phyloP scores from a whole-genome alignment of 2,888 invertebrate species.

The Hanleya hanleyi region DNA sequence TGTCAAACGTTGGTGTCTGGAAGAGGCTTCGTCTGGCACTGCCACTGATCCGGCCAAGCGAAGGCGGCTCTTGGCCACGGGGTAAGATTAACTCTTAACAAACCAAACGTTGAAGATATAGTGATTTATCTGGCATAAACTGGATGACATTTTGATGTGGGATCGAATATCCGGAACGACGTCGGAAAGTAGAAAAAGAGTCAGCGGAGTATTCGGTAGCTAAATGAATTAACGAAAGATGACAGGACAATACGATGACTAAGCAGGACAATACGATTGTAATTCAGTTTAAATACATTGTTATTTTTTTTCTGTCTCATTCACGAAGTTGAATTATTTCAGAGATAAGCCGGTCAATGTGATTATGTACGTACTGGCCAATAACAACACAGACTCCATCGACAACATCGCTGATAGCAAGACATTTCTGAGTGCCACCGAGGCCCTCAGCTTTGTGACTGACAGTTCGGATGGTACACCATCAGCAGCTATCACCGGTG shows the following conservation, averaged over 20 bases:
- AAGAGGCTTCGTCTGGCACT: slow-evolving; percentile 21
- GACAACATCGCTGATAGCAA: slow-evolving; percentile 37
- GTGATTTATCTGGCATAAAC: no score
- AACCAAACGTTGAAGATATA: no score
- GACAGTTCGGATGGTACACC: slow-evolving; percentile 45
- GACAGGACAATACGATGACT: no score
- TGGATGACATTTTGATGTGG: no score
- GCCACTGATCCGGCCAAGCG: neutral
- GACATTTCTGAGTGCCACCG: slow-evolving; percentile 40
- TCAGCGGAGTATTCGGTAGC: no score
- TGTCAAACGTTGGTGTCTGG: slow-evolving; percentile 54
- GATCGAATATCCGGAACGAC: no score
- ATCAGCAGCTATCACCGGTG: slow-evolving; percentile 44
- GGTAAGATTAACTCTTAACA: no score
- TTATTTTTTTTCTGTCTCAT: no score
- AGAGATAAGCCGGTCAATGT: slow-evolving; percentile 37
- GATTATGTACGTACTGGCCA: slow-evolving; percentile 36
- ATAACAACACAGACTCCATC: slow-evolving; percentile 32
- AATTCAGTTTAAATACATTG: no score
- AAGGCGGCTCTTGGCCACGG: neutral
- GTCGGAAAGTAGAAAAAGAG: no score
- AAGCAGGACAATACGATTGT: no score
- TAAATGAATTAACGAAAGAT: no score
- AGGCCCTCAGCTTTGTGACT: slow-evolving; percentile 44
- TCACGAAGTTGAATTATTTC: neutral